Base-by-base conservation (phyloP, 2,888 invertebrate species). In the Athetis lepigone region DNA sequence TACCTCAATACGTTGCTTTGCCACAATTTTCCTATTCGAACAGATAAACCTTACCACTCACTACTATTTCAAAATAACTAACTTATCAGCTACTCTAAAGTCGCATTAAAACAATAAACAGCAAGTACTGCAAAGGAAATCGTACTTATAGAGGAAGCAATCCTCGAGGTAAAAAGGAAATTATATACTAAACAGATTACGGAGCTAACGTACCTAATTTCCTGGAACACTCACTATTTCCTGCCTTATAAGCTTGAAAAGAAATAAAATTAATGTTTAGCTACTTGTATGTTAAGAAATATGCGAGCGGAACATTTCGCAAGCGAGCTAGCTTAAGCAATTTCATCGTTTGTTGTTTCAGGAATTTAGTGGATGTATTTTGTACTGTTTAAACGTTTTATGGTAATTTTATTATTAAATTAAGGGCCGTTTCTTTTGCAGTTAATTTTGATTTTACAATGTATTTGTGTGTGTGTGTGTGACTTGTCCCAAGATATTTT, bases 111-210 rank as follows among this genome's bases (percentile, higher is more conserved):
- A 69, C 67, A 67, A 75, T 71, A 61, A 50, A 69, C 36, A 33
- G 33, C 13, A 3, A 37, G n/a, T 60, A 69, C 69, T 70, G 6
- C 19, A 40, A 72, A 86, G 88, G 86, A 89, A 89, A 89, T 90
- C 85, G 70, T 75, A 77, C 88, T 86, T 85, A 46, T 70, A 73
- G 70, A 71, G 79, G 82, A 85, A 80, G 77, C 84, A 76, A 77
- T 77, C 73, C 79, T 76, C 82, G 80, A 81, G 78, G 74, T 62
- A 66, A 77, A 85, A 73, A 88, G 92, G 92, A 93, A 92, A 93
- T 92, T 84, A 88, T 90, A 82, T 88, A 88, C 88, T 87, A 88
- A 92, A 88, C 79, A 88, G 90, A 90, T 93, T 92, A 90, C 83
- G 82, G 73, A 85, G 87, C 87, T 91, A 90, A 90, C 84, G 83